phyloP scores from a whole-genome alignment of 2,113 vertebrate genomes.

The Ctenomys sociabilis region DNA sequence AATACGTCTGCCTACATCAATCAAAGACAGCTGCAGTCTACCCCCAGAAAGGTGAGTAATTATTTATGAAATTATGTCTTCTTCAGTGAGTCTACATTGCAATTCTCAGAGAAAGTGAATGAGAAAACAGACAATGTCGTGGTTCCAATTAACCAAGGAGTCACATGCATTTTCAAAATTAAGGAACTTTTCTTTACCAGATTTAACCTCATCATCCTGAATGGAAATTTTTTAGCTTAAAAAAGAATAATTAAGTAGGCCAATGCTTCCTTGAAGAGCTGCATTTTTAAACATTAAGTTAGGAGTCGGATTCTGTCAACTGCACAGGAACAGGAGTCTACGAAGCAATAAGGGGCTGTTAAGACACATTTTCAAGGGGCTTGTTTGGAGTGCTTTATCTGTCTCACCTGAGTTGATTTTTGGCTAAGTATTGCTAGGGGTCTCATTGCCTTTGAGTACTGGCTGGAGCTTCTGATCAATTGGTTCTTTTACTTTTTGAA shows the following conservation, averaged over 20 bases:
- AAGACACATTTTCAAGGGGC: neutral
- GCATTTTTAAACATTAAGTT: neutral
- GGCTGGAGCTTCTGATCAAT: neutral
- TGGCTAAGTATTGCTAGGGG: neutral
- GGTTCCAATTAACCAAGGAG: conserved; percentile 77
- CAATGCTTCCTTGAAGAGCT: neutral
- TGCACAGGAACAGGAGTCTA: neutral
- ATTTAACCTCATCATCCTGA: conserved; percentile 40
- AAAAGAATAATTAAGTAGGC: conserved; percentile 37
- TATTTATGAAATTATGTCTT: conserved; percentile 88
- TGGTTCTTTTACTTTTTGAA: neutral
- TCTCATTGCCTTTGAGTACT: neutral
- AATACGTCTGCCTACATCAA: conserved; percentile 79
- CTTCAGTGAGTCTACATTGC: conserved; percentile 81
- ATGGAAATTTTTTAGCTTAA: conserved; percentile 28
- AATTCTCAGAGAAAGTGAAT: conserved; percentile 72
- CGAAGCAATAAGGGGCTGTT: neutral
- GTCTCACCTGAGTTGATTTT: neutral
- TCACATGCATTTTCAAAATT: conserved; percentile 63
- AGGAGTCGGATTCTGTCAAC: neutral
- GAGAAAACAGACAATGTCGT: conserved; percentile 75
- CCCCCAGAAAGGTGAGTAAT: conserved; percentile 84
- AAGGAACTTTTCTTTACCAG: conserved; percentile 43
- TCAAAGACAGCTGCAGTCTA: conserved; percentile 79
- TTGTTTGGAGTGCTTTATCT: neutral